phyloP scores from a whole-genome alignment of 2,888 invertebrate genomes.

The Biston stratarius region DNA sequence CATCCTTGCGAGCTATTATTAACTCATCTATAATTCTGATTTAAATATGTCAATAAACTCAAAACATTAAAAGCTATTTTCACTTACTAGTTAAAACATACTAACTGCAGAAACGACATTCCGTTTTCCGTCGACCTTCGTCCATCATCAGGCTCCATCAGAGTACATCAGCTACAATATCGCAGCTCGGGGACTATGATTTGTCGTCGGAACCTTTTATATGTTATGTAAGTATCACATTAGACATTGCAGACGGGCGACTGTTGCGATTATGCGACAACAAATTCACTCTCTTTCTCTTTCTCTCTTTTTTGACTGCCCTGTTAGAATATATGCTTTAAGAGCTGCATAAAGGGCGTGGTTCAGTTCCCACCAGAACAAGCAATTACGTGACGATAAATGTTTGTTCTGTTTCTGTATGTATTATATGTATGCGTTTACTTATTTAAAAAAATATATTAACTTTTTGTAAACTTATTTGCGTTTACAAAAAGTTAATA shows the following conservation, averaged over 20 bases:
- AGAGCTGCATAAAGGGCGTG: no score
- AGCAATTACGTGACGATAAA: no score
- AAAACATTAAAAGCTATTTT: background rate
- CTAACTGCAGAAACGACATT: constrained; percentile 1
- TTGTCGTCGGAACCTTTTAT: constrained; percentile 44
- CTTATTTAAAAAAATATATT: no score
- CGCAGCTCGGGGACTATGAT: constrained; percentile 37
- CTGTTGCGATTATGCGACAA: background rate
- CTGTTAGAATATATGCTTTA: no score
- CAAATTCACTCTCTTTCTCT: background rate
- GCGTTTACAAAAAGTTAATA: background rate
- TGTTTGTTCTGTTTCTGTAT: no score
- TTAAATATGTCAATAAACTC: background rate
- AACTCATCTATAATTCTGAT: no score
- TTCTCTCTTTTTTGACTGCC: background rate
- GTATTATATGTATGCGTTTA: no score
- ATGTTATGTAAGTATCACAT: constrained; percentile 41
- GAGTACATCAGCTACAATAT: constrained; percentile 31
- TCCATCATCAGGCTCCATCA: constrained; percentile 19
- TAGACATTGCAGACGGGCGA: constrained; percentile 34
- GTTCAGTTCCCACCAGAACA: no score
- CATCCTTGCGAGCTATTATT: no score
- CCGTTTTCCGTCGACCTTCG: constrained; percentile 9
- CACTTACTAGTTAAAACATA: background rate
- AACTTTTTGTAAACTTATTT: no score